phyloP scores from a whole-genome alignment of 2,888 invertebrate species.

The Drosophila maculinotata region DNA sequence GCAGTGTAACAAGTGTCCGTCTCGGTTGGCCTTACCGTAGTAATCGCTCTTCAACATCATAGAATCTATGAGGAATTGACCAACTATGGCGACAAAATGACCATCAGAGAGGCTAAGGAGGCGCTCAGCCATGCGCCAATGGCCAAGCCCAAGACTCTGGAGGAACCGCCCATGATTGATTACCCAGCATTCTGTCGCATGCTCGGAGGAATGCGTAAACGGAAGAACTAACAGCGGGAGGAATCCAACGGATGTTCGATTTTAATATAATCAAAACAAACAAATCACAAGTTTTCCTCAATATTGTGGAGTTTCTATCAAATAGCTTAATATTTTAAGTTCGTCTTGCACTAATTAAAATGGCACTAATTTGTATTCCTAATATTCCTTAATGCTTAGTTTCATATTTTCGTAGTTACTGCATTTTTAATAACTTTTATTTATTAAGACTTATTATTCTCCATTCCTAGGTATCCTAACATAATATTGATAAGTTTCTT shows the following conservation, averaged over 20 bases:
- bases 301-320: constrained; percentile 11
- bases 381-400: too few species aligned
- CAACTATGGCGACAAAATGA: constrained; percentile 88
- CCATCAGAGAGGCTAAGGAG: constrained; percentile 87
- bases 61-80: constrained; percentile 89
- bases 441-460: too few species aligned
- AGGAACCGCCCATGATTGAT: constrained; percentile 87
- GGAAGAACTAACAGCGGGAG: constrained; percentile 57
- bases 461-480: too few species aligned
- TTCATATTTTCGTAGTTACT: too few species aligned
- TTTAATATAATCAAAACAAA: not conserved
- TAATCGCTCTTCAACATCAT: constrained; percentile 1
- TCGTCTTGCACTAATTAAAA: not conserved
- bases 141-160: constrained; percentile 85
- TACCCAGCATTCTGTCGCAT: constrained; percentile 88
- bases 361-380: not conserved
- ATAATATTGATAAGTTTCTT: too few species aligned
- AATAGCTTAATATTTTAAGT: not conserved
- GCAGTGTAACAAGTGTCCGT: not conserved
- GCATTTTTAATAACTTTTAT: too few species aligned
- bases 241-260: not conserved
- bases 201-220: constrained; percentile 87
- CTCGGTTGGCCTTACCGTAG: not conserved
- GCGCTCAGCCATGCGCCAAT: constrained; percentile 88
- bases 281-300: constrained; percentile 1